These are phyloP conservation scores for Tinea pellionella DNA, from an alignment of 2,888 invertebrate genomes.

Conservation along the genomic window DNA sequence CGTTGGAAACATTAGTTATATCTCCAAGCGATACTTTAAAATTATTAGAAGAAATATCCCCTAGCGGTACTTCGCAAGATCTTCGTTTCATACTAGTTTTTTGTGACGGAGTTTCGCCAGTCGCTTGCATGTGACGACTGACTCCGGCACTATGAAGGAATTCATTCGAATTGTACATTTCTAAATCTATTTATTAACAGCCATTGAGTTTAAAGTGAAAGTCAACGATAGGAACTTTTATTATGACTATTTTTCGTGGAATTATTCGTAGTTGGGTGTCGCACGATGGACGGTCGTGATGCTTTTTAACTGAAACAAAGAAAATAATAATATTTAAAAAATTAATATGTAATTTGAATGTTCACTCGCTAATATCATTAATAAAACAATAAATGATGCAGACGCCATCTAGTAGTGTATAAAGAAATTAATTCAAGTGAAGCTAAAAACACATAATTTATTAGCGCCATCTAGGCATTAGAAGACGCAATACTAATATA, in stretches of 20 bases:
- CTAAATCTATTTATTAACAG: slow-evolving; percentile 26
- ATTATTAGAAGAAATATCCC: slow-evolving; percentile 55
- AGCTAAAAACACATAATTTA: too few species aligned
- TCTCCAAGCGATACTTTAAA: slow-evolving; percentile 61
- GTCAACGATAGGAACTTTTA: slow-evolving; percentile 51
- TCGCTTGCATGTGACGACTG: slow-evolving; percentile 61
- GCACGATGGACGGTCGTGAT: slow-evolving; percentile 17
- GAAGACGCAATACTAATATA: too few species aligned
- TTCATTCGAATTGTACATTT: slow-evolving; percentile 60
- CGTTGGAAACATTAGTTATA: slow-evolving; percentile 34
- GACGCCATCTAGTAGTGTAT: too few species aligned
- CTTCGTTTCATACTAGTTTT: slow-evolving; percentile 60
- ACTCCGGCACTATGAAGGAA: slow-evolving; percentile 60
- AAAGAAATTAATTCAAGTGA: too few species aligned
- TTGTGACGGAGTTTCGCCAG: slow-evolving; percentile 56
- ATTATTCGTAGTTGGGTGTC: slow-evolving; percentile 43
- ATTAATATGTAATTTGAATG: background rate
- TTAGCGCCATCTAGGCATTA: too few species aligned
- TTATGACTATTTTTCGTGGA: slow-evolving; percentile 56
- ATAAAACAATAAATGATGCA: background rate
- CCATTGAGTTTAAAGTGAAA: slow-evolving; percentile 9
- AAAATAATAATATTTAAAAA: slow-evolving; percentile 21
- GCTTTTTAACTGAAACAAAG: slow-evolving; percentile 47
- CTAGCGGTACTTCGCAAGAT: slow-evolving; percentile 59
- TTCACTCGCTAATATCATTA: too few species aligned